Conservation (phyloP, 2,113 vertebrate genomes). For the Bubalus kerabau region DNA sequence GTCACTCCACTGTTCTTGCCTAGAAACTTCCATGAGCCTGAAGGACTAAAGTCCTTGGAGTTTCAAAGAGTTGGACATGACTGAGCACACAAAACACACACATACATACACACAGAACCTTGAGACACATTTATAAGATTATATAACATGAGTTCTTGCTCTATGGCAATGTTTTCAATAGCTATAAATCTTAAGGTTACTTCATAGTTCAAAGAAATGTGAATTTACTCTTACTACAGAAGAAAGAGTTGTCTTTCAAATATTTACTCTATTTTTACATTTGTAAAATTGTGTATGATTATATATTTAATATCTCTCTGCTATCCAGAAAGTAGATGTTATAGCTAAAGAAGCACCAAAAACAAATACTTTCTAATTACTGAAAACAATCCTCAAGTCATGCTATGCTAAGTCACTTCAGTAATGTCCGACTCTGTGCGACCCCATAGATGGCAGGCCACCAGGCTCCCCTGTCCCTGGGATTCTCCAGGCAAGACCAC, state of each 20-base stretch:
- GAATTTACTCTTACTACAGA: not conserved
- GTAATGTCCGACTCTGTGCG: too few species aligned
- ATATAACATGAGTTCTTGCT: not conserved
- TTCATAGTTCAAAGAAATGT: not conserved
- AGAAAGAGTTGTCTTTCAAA: not conserved
- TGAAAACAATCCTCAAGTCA: not conserved
- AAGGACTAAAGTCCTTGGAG: too few species aligned
- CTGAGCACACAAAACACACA: too few species aligned
- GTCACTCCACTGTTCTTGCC: too few species aligned
- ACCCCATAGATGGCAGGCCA: too few species aligned
- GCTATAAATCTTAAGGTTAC: not conserved
- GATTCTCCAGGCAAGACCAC: too few species aligned
- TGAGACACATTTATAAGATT: not conserved
- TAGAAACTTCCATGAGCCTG: too few species aligned
- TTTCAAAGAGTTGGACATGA: too few species aligned
- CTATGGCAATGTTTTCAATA: not conserved
- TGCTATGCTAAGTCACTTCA: too few species aligned
- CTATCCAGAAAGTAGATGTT: not conserved
- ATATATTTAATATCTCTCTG: not conserved
- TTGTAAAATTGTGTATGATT: not conserved
- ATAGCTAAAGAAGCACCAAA: constrained; percentile 2
- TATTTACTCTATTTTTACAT: constrained; percentile 58
- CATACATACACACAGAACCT: not conserved
- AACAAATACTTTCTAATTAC: constrained; percentile 17
- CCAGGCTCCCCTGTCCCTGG: too few species aligned